phyloP scores from a whole-genome alignment of 2,797 vertebrate species.

The Xiphophorus birchmanni region DNA sequence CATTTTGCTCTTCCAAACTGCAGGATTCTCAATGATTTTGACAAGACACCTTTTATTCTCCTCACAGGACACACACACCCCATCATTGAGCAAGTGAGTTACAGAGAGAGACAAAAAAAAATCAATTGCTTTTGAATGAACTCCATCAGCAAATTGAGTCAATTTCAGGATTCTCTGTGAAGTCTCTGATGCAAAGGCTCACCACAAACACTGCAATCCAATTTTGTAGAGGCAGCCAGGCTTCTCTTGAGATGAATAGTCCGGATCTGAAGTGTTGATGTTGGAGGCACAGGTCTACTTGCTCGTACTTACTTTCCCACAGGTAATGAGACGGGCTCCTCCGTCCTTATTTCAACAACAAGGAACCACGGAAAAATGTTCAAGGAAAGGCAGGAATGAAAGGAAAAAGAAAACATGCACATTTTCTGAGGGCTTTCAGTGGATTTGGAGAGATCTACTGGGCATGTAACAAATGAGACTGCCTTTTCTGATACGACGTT shows the following conservation, averaged over 20 bases:
- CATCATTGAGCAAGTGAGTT: conserved; percentile 42
- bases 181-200: conserved; percentile 64
- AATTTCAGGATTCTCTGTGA: conserved; percentile 63
- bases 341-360: conserved; percentile 29
- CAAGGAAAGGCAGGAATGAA: background rate
- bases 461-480: background rate
- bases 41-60: conserved; percentile 36
- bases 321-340: conserved; percentile 37
- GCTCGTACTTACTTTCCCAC: conserved; percentile 37
- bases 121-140: conserved; percentile 70
- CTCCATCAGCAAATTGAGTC: conserved; percentile 70
- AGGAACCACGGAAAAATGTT: conserved; percentile 23
- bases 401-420: background rate
- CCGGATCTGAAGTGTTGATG: conserved; percentile 59
- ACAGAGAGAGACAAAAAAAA: conserved; percentile 52
- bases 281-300: conserved; percentile 36
- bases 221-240: conserved; percentile 56
- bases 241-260: conserved; percentile 64
- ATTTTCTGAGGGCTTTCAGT: background rate
- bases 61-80: conserved; percentile 19
- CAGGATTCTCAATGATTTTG: conserved; percentile 26
- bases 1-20: conserved; percentile 20
- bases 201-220: conserved; percentile 56
- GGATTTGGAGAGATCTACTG: background rate
- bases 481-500: background rate